Evolutionary conservation across 2,797 vertebrate genomes (phyloP).

Genomic region (Oreochromis mossambicus): DNA sequence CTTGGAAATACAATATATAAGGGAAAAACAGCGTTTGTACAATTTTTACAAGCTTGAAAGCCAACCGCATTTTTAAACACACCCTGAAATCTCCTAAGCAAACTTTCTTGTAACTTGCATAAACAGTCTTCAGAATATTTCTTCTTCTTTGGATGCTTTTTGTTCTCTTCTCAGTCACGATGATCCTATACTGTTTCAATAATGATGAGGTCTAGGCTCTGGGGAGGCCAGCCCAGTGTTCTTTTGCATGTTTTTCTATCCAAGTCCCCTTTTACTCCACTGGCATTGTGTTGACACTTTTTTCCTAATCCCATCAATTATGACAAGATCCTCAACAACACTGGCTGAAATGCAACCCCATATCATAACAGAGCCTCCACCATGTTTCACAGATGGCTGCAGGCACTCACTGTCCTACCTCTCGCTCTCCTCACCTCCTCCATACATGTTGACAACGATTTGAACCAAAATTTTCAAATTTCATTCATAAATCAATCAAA

Average conservation of each 20-base stretch:
- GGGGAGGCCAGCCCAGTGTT: neutral
- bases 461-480: neutral
- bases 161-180: neutral
- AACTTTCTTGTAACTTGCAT: neutral
- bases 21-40: too few relatives aligned
- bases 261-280: accelerated
- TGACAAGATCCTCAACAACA: neutral
- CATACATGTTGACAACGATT: accelerated
- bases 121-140: neutral
- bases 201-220: neutral
- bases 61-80: too few relatives aligned
- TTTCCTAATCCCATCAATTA: neutral
- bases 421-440: neutral
- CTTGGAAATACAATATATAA: neutral
- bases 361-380: neutral
- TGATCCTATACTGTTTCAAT: neutral
- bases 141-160: neutral
- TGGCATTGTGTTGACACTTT: neutral
- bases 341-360: neutral
- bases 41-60: too few relatives aligned
- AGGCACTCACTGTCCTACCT: neutral
- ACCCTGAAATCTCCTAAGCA: neutral
- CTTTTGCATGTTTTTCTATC: neutral
- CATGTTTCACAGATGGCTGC: neutral
- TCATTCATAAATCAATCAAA: neutral